Evolutionary conservation across 2,113 vertebrate species (phyloP), one percentile per base, ranked within the genome.

Genomic region (Neodontobutis hainanensis): DNA sequence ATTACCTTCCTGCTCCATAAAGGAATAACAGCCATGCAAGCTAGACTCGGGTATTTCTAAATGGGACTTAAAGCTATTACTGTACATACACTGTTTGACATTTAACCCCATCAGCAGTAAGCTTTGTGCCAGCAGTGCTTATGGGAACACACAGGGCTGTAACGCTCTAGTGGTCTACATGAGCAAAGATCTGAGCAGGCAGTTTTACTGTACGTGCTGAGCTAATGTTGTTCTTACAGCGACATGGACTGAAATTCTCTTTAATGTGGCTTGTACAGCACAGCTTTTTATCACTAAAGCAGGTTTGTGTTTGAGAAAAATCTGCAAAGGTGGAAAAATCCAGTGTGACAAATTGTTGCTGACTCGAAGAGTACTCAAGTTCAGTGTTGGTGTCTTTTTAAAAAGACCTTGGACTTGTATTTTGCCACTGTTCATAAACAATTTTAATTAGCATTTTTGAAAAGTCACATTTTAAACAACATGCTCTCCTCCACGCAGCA

Each of bases 171-270:
- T 47, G 57, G 61, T 78, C 77, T 11, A 35, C n/a, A 59, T 64
- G 53, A 66, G 34, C 11, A 42, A 78, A 75, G 46, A 27, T 65
- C 71, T 77, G 79, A 79, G 82, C 43, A 9, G 9, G 51, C 35
- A 0, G 55, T 73, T 78, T 82, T 68, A 8, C 34, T n/a, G 14
- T 14, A 75, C 45, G 32, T 72, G 80, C 75, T 85, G 65, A 73
- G 70, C 70, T 81, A 52, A 80, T 79, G 68, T 43, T 46, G 57
- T 76, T 63, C 55, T 63, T 45, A 51, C 11, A 5, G 73, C 56
- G 66, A 72, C 70, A 77, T 55, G 57, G 74, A 51, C 60, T 19
- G 50, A 77, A 70, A 70, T 4, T 59, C 11, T 75, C 46, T 51
- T 4, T 64, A 34, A 50, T 61, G 64, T 62, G 78, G 77, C 67